Evolutionary conservation across 35 echinoderm and acorn worm species (phyloP).

Genomic region (Strongylocentrotus purpuratus): DNA sequence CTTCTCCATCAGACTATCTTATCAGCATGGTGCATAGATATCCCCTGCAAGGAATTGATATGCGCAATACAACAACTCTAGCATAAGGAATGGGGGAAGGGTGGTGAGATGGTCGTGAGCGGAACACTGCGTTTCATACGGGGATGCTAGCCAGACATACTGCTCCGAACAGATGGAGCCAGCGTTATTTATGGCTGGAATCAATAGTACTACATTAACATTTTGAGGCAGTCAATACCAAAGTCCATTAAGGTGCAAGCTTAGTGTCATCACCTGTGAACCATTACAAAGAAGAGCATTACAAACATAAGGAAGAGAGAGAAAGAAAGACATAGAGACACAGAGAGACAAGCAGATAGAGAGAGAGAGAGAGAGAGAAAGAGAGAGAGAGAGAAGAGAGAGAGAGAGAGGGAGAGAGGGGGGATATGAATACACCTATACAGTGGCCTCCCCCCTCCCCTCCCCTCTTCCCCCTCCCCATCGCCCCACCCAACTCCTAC

Average conservation of each 20-base stretch:
- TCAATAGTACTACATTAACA: slow-evolving; percentile 41
- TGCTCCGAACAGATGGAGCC: not conserved
- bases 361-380: not conserved
- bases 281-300: not conserved
- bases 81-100: not conserved
- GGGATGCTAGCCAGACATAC: not conserved
- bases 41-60: not conserved
- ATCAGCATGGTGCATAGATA: not conserved
- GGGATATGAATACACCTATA: no score
- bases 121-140: no score
- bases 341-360: not conserved
- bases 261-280: slow-evolving; percentile 18
- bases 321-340: not conserved
- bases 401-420: not conserved
- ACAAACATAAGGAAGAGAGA: not conserved
- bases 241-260: slow-evolving; percentile 35
- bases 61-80: not conserved
- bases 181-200: slow-evolving; percentile 20
- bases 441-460: no score
- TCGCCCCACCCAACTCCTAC: not conserved
- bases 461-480: not conserved
- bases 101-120: not conserved
- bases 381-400: not conserved
- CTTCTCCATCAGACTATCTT: not conserved
- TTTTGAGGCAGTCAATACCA: slow-evolving; percentile 30